These are phyloP conservation scores for Mastigias papua DNA, from an alignment of 30 jellyfish, hydroid and myxozoan species.

Conservation along the genomic window DNA sequence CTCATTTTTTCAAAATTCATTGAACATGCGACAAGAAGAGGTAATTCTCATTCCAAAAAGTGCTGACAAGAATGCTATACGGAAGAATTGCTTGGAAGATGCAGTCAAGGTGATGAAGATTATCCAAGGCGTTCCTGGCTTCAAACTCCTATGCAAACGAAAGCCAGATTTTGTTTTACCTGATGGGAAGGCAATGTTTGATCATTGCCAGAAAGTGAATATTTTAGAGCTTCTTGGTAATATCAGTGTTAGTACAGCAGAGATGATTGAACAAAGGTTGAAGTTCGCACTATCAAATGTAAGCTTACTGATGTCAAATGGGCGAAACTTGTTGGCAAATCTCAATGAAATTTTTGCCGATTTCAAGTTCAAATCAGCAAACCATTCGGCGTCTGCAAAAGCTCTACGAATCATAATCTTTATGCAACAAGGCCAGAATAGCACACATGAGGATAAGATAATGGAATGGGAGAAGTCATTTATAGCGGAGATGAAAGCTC, in stretches of 20 bases:
- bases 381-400: slow-evolving; percentile 28
- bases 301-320: slow-evolving; percentile 56
- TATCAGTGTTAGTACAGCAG: background rate
- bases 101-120: background rate
- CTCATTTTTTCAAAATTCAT: slow-evolving; percentile 25
- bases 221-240: slow-evolving; percentile 31
- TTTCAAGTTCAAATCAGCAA: background rate
- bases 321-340: slow-evolving; percentile 26
- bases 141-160: slow-evolving; percentile 25
- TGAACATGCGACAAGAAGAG: slow-evolving; percentile 52
- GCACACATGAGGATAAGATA: background rate
- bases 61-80: background rate
- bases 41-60: slow-evolving; percentile 39
- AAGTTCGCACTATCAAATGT: background rate
- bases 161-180: slow-evolving; percentile 7
- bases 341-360: background rate
- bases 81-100: slow-evolving; percentile 19
- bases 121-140: background rate
- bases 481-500: background rate
- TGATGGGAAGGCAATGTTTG: background rate
- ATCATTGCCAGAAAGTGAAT: slow-evolving; percentile 20
- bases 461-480: slow-evolving; percentile 37
- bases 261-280: background rate
- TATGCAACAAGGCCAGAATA: slow-evolving; percentile 36
- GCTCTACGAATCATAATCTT: slow-evolving; percentile 16